A percentile compares a stretch with the other conserved stretches of the same genome.
These are phyloP conservation scores for Drosophila parthenogenetica DNA, from an alignment of 2,888 invertebrate species.

Conservation along the genomic window DNA sequence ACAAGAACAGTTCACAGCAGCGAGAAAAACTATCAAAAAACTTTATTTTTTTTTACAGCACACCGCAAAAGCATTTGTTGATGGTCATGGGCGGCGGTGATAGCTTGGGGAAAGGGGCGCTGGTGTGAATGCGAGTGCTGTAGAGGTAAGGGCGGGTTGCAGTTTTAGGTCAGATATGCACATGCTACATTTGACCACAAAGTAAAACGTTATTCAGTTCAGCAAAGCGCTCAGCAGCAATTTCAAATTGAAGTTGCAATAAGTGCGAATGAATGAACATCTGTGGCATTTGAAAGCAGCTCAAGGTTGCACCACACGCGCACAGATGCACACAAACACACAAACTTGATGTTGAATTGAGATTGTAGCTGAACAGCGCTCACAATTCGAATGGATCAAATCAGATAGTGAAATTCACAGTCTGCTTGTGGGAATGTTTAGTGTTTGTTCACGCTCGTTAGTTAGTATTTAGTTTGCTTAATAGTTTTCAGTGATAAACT, in stretches of 20 bases:
- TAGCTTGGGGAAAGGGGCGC: not conserved
- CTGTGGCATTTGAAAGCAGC: conserved; percentile 20
- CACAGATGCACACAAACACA: not conserved
- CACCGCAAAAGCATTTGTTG: conserved; percentile 59
- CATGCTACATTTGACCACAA: conserved; percentile 81
- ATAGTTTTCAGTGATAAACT: not conserved
- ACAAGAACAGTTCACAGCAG: conserved; percentile 23
- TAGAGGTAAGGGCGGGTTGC: conserved; percentile 20
- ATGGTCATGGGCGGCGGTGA: conserved; percentile 38
- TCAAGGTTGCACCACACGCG: conserved; percentile 16
- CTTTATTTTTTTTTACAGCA: conserved; percentile 37
- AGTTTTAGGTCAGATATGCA: conserved; percentile 71
- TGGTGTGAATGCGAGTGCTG: not conserved
- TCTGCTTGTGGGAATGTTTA: conserved; percentile 6
- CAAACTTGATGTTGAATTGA: conserved; percentile 29
- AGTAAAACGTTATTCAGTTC: conserved; percentile 74
- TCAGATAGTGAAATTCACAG: not conserved
- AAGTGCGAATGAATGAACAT: conserved; percentile 61
- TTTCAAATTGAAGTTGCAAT: conserved; percentile 67
- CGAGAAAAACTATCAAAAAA: conserved; percentile 67
- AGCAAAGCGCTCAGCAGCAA: conserved; percentile 68
- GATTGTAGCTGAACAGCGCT: conserved; percentile 24
- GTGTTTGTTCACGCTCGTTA: conserved; percentile 7
- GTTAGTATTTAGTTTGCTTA: not conserved
- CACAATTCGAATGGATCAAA: conserved; percentile 36